These are phyloP conservation scores for Campodea augens DNA, from an alignment of 1,140 invertebrate species.

Conservation along the genomic window DNA sequence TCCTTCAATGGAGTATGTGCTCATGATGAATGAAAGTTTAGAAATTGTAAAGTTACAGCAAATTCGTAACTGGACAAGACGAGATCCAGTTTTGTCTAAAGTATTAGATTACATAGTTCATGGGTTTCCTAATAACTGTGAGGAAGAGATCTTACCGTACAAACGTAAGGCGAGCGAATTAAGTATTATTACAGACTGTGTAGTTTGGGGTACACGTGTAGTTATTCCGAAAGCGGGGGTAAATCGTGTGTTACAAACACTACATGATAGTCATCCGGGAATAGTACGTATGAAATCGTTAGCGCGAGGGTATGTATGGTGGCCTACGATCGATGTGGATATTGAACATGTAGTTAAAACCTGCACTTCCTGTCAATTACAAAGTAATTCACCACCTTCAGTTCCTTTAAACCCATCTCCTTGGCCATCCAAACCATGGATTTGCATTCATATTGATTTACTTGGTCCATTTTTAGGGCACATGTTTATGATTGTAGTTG, in stretches of 20 bases:
- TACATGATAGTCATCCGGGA: constrained; percentile 24
- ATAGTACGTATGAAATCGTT: constrained; percentile 26
- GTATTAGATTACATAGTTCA: constrained; percentile 4
- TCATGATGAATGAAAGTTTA: too few relatives aligned
- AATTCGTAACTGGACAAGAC: too few relatives aligned
- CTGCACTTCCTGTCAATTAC: constrained; percentile 11
- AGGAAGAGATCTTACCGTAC: constrained; percentile 1
- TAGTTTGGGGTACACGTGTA: constrained; percentile 19
- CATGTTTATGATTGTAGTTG: constrained; percentile 22
- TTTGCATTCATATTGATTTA: constrained; percentile 14
- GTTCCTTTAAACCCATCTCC: constrained; percentile 16
- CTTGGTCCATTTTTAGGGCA: constrained; percentile 18
- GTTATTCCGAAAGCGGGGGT: constrained; percentile 20
- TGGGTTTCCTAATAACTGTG: constrained; percentile 6
- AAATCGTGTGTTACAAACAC: constrained; percentile 16
- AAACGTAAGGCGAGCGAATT: constrained; percentile 6
- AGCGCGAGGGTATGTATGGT: constrained; percentile 21
- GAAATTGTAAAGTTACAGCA: too few relatives aligned
- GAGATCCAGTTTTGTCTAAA: constrained; percentile 1
- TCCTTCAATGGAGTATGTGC: too few relatives aligned
- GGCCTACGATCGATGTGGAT: constrained; percentile 22
- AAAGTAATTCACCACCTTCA: constrained; percentile 5
- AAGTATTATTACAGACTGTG: neutral
- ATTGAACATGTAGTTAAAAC: constrained; percentile 16
- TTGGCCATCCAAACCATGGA: constrained; percentile 4